Evolutionary conservation across 2,113 vertebrate genomes (phyloP).

Genomic region (Abramis brama): DNA sequence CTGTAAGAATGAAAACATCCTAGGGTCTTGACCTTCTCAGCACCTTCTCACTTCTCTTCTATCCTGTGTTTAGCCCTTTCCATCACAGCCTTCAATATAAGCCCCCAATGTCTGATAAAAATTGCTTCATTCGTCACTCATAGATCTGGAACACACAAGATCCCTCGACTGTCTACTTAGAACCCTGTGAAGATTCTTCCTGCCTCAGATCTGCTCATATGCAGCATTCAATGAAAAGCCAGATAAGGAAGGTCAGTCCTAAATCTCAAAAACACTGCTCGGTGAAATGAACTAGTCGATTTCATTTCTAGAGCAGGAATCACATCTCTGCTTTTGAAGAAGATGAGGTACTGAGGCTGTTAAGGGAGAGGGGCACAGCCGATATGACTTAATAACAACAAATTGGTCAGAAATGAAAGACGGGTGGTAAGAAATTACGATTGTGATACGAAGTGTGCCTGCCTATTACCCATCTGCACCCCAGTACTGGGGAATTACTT

Average conservation of each 20-base stretch:
- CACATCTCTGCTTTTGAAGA: conserved; percentile 26
- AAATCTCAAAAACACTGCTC: conserved; percentile 9
- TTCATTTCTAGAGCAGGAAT: conserved; percentile 19
- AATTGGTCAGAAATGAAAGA: conserved; percentile 24
- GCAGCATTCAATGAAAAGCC: conserved; percentile 7
- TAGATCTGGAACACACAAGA: neutral
- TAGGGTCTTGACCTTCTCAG: neutral
- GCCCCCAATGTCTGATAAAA: conserved; percentile 6
- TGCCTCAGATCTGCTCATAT: neutral
- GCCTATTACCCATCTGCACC: neutral
- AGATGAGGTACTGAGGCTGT: conserved; percentile 24
- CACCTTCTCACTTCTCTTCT: neutral
- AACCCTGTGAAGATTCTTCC: neutral
- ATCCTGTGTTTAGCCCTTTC: conserved; percentile 7
- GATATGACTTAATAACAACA: conserved; percentile 28
- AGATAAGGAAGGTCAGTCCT: conserved; percentile 14
- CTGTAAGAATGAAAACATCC: neutral
- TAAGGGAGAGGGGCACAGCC: conserved; percentile 10
- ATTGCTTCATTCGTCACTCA: conserved; percentile 18
- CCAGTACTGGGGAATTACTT: neutral
- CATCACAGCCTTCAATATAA: conserved; percentile 20
- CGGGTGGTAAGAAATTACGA: conserved; percentile 19
- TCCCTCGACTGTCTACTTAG: conserved; percentile 13
- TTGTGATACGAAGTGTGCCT: neutral
- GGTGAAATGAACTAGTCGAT: conserved; percentile 21